These are phyloP conservation scores for Aleiodes sp. DNA, from an alignment of 1,140 invertebrate genomes.

Conservation along the genomic window DNA sequence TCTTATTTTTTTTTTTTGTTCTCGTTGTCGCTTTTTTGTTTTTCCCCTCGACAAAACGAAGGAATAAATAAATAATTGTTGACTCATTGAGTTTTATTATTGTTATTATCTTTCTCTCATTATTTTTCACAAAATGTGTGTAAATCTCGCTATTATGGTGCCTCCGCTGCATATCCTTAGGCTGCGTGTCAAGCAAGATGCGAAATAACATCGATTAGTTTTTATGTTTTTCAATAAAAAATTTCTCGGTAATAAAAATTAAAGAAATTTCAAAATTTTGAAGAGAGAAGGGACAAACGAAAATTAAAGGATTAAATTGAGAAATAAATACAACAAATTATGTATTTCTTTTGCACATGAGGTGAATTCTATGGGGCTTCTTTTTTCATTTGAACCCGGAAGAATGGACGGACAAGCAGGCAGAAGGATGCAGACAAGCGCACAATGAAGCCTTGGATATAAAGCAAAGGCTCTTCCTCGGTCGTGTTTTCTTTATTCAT, in stretches of 20 bases:
- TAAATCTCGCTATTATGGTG: conserved; percentile 50
- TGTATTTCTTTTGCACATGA: not conserved
- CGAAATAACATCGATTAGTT: conserved; percentile 63
- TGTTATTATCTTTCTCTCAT: conserved; percentile 5
- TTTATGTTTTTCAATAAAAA: no score
- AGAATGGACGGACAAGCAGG: conserved; percentile 50
- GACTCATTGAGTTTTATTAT: conserved; percentile 18
- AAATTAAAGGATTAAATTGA: no score
- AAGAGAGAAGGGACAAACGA: conserved; percentile 22
- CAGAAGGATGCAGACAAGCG: conserved; percentile 45
- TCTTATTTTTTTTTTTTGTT: conserved; percentile 3
- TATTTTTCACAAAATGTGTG: conserved; percentile 22
- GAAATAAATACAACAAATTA: not conserved
- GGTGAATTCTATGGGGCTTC: no score
- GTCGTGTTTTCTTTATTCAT: not conserved
- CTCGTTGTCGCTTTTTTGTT: conserved; percentile 38
- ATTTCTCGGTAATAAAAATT: conserved; percentile 27
- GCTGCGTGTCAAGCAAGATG: conserved; percentile 64
- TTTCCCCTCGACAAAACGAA: conserved; percentile 8
- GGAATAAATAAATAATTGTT: conserved; percentile 14
- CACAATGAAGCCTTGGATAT: conserved; percentile 26
- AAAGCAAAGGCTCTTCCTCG: conserved; percentile 6
- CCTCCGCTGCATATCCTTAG: conserved; percentile 60
- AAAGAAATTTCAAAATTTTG: conserved; percentile 35
- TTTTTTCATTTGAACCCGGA: conserved; percentile 28